Percentiles rank a stretch among this genome's conserved stretches.
These are phyloP conservation scores for Microtus ochrogaster DNA, from an alignment of 2,113 vertebrate genomes.

Conservation along the genomic window DNA sequence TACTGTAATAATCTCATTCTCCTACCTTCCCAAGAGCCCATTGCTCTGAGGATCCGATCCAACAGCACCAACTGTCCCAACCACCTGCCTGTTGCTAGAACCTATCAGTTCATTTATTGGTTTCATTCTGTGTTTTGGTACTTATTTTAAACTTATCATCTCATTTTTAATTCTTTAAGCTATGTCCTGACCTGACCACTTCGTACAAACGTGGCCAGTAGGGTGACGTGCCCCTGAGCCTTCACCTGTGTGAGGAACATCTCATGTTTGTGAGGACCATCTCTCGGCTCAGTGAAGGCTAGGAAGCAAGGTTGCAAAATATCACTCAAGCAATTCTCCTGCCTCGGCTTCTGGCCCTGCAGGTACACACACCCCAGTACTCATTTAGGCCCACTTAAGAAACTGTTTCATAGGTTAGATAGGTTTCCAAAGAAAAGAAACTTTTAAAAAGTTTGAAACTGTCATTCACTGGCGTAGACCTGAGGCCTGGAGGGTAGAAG, in stretches of 20 bases:
- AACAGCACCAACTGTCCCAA: background rate
- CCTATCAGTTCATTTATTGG: background rate
- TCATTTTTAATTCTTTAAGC: background rate
- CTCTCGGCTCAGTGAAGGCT: background rate
- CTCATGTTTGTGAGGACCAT: background rate
- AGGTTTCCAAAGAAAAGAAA: constrained; percentile 9
- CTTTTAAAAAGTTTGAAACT: background rate
- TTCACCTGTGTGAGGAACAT: background rate
- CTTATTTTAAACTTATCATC: background rate
- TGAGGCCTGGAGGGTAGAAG: background rate
- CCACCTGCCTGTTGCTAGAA: background rate
- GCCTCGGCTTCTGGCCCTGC: background rate
- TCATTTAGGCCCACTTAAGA: background rate
- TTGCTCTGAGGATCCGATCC: background rate
- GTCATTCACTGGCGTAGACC: background rate
- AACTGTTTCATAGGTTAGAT: background rate
- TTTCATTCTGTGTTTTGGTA: background rate
- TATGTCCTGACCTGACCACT: background rate
- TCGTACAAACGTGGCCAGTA: background rate
- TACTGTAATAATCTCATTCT: background rate
- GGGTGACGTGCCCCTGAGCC: background rate
- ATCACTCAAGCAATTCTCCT: background rate
- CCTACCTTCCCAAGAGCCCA: background rate
- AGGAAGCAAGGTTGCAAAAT: background rate
- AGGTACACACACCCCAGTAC: background rate